Conservation (phyloP, 2,113 vertebrate species). For the Cranoglanis bouderius region DNA sequence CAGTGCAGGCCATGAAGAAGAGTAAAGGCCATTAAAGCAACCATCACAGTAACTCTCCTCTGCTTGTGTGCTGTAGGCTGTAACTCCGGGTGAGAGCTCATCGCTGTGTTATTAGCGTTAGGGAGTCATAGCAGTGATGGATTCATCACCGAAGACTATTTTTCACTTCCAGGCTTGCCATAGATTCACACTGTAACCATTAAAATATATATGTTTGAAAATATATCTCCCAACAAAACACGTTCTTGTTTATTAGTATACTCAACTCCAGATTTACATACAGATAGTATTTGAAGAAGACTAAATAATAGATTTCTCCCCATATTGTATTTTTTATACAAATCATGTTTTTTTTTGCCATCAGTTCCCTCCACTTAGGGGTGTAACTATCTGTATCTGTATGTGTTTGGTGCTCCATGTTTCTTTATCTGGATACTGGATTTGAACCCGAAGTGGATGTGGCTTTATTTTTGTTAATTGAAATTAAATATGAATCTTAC, state of each 20-base stretch:
- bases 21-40: conserved; percentile 39
- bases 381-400: background rate
- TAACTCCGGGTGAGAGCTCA: conserved; percentile 43
- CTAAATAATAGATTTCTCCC: background rate
- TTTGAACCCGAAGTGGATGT: background rate
- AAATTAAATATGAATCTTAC: background rate
- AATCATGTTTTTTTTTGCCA: background rate
- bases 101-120: conserved; percentile 26
- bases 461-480: background rate
- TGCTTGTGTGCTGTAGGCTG: conserved; percentile 5
- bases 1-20: conserved; percentile 34
- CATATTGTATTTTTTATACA: background rate
- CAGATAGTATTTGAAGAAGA: background rate
- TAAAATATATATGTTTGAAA: background rate
- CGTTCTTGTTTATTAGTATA: background rate
- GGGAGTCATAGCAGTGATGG: conserved; percentile 23
- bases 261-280: background rate
- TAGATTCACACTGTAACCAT: background rate
- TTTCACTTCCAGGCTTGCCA: background rate
- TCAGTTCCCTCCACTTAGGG: background rate
- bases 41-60: conserved; percentile 36
- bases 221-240: background rate
- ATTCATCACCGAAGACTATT: background rate
- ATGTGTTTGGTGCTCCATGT: background rate
- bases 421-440: background rate